A percentile compares a stretch with the other conserved stretches of the same genome.
These are phyloP conservation scores for Champsocephalus esox DNA, from an alignment of 2,797 vertebrate species.

Conservation along the genomic window DNA sequence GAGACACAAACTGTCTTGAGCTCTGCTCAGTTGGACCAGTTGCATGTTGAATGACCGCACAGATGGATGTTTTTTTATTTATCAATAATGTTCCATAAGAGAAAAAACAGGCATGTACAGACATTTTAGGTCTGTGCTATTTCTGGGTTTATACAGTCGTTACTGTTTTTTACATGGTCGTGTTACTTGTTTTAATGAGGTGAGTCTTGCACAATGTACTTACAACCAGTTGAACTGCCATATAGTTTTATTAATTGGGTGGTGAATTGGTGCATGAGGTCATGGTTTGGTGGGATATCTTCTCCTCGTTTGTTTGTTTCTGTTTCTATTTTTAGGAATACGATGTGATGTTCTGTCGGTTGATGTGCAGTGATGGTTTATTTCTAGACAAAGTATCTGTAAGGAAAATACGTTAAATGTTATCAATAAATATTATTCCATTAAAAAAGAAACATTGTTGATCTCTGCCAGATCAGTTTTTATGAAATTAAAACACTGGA, in stretches of 20 bases:
- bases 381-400: conserved; percentile 86
- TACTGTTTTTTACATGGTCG: conserved; percentile 80
- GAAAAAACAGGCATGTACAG: conserved; percentile 62
- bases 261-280: conserved; percentile 84
- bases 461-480: conserved; percentile 22
- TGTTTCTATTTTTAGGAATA: conserved; percentile 69
- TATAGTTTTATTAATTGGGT: conserved; percentile 59
- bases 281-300: conserved; percentile 78
- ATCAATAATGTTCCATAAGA: conserved; percentile 73
- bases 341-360: conserved; percentile 81
- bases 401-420: conserved; percentile 85
- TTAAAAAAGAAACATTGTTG: conserved; percentile 50
- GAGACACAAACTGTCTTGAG: conserved; percentile 52
- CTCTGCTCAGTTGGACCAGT: conserved; percentile 76
- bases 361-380: conserved; percentile 88
- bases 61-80: conserved; percentile 76
- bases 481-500: background rate
- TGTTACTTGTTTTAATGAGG: conserved; percentile 76
- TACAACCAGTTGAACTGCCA: conserved; percentile 77
- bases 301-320: conserved; percentile 71
- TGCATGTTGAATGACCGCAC: conserved; percentile 90
- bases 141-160: conserved; percentile 72
- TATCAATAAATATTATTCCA: conserved; percentile 80
- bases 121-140: conserved; percentile 73
- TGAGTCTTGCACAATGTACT: conserved; percentile 78